Conservation (phyloP, 1,140 invertebrate species). For the Aphelinus atriplicis region DNA sequence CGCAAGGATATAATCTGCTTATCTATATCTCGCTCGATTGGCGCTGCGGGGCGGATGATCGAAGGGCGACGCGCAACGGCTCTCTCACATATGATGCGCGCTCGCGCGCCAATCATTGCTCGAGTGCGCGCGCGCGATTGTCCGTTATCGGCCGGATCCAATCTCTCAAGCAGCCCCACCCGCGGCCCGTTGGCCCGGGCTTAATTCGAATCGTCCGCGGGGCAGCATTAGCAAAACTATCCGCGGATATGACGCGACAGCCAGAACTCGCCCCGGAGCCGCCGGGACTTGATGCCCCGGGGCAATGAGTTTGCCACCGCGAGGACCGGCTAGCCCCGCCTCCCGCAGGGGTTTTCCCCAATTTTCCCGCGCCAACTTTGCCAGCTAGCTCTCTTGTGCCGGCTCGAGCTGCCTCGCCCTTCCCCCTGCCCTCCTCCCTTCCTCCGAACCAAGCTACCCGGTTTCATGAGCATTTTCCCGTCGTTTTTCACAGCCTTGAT, state of each 20-base stretch:
- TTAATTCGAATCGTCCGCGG: slow-evolving; percentile 55
- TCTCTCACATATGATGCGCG: slow-evolving; percentile 4
- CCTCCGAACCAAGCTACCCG: too few relatives aligned
- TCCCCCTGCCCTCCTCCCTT: too few relatives aligned
- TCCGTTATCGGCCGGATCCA: slow-evolving; percentile 17
- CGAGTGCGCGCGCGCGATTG: neutral
- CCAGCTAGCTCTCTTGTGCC: too few relatives aligned
- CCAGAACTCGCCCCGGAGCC: slow-evolving; percentile 3
- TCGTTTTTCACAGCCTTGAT: neutral
- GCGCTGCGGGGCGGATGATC: slow-evolving; percentile 19
- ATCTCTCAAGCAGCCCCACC: slow-evolving; percentile 24
- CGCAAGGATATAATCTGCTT: slow-evolving; percentile 20
- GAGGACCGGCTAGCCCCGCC: too few relatives aligned
- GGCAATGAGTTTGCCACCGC: neutral
- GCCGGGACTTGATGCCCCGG: neutral
- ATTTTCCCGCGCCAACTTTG: too few relatives aligned
- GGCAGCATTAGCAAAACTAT: slow-evolving; percentile 53
- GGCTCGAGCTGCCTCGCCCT: too few relatives aligned
- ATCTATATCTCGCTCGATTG: slow-evolving; percentile 27
- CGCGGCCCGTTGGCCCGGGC: neutral
- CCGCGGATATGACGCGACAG: slow-evolving; percentile 26
- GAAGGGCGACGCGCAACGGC: neutral
- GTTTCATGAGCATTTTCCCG: neutral
- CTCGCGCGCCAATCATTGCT: neutral
- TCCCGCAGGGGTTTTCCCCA: too few relatives aligned